phyloP scores from a whole-genome alignment of 2,888 invertebrate genomes.

The Drosophila monieri region DNA sequence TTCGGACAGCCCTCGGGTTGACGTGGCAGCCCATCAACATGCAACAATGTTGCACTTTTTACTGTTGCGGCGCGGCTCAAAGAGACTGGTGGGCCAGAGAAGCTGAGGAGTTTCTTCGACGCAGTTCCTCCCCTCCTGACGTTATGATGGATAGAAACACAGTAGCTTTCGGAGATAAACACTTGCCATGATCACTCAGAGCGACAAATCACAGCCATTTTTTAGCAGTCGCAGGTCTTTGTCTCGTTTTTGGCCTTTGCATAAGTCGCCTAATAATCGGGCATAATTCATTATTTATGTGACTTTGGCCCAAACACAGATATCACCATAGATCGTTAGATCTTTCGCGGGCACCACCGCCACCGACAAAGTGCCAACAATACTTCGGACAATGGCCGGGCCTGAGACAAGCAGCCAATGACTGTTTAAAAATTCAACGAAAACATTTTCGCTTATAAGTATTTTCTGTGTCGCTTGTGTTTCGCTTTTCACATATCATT shows the following conservation, averaged over 20 bases:
- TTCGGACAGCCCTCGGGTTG: conserved; percentile 31
- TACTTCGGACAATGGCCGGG: conserved; percentile 41
- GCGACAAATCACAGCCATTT: conserved; percentile 68
- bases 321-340: conserved; percentile 56
- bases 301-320: conserved; percentile 38
- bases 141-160: not conserved
- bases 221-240: conserved; percentile 42
- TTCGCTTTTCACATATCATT: conserved; percentile 67
- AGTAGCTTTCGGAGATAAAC: conserved; percentile 29
- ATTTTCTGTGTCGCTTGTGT: conserved; percentile 24
- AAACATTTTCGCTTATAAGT: conserved; percentile 37
- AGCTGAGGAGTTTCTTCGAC: not conserved
- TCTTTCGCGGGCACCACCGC: conserved; percentile 49
- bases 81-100: conserved; percentile 18
- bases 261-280: conserved; percentile 74
- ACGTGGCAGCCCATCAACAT: conserved; percentile 73
- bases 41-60: conserved; percentile 69
- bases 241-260: conserved; percentile 48
- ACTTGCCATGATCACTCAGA: conserved; percentile 53
- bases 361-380: conserved; percentile 63
- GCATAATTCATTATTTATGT: conserved; percentile 72
- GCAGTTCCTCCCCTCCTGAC: not conserved
- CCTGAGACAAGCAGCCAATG: conserved; percentile 62
- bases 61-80: conserved; percentile 44
- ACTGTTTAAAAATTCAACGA: conserved; percentile 73